A percentile compares a stretch with the other conserved stretches of the same genome.
phyloP scores from a whole-genome alignment of 2,113 vertebrate species.

The Hassar affinis region DNA sequence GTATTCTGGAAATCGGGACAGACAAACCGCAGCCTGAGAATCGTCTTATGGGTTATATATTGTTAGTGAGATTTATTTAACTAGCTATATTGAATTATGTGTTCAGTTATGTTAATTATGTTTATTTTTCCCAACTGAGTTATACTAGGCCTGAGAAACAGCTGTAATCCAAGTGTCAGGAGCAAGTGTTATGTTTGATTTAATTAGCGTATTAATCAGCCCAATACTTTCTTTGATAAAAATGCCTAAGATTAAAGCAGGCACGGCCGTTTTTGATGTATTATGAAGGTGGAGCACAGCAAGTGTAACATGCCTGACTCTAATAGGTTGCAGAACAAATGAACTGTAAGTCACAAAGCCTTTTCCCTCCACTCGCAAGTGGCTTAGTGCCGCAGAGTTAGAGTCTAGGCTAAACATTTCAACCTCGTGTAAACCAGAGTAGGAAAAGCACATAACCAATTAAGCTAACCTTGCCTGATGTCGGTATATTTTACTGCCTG shows the following conservation, averaged over 20 bases:
- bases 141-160: neutral
- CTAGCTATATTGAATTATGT: neutral
- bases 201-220: slow-evolving; percentile 9
- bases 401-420: slow-evolving; percentile 33
- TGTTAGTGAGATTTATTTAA: neutral
- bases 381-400: slow-evolving; percentile 33
- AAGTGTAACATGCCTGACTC: slow-evolving; percentile 13
- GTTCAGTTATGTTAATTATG: too few species aligned
- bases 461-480: slow-evolving; percentile 64
- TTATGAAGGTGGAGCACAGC: neutral
- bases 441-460: slow-evolving; percentile 60
- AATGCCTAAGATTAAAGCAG: neutral
- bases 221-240: neutral
- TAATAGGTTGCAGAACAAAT: slow-evolving; percentile 44
- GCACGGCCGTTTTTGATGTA: slow-evolving; percentile 6
- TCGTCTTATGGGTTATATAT: too few species aligned
- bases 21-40: too few species aligned
- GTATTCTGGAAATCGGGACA: too few species aligned
- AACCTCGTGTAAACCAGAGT: slow-evolving; percentile 42
- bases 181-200: neutral
- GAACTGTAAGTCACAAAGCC: slow-evolving; percentile 32
- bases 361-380: neutral
- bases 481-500: slow-evolving; percentile 58
- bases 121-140: neutral
- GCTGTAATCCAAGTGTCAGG: neutral